These are phyloP conservation scores for Thelaira solivaga DNA, from an alignment of 2,888 invertebrate genomes.

Conservation along the genomic window DNA sequence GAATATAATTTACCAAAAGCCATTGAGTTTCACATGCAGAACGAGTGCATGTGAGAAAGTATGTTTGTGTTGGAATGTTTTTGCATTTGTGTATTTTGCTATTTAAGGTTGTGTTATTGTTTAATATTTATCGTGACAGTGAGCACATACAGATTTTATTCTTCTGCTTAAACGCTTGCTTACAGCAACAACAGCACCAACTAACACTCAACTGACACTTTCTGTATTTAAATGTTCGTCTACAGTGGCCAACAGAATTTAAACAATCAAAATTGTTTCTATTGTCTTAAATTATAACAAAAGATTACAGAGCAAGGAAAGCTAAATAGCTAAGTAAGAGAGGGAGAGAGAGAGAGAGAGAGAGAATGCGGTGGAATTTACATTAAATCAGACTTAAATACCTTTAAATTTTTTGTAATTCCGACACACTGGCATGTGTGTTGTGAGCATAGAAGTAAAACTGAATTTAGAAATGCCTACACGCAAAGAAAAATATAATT, in stretches of 20 bases:
- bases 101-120: constrained; percentile 58
- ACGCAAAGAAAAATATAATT: too few relatives aligned
- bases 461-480: too few relatives aligned
- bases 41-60: not conserved
- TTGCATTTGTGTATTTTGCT: constrained; percentile 48
- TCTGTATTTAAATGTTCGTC: constrained; percentile 12
- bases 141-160: not conserved
- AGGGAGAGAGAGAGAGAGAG: not conserved
- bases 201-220: not conserved
- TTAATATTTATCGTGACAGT: constrained; percentile 58
- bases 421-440: too few relatives aligned
- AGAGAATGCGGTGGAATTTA: too few relatives aligned
- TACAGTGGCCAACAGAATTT: constrained; percentile 29
- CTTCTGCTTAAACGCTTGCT: not conserved
- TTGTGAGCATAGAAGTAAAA: too few relatives aligned
- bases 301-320: too few relatives aligned
- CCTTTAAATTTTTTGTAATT: too few relatives aligned
- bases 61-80: not conserved
- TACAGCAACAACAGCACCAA: not conserved
- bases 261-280: constrained; percentile 10
- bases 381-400: too few relatives aligned
- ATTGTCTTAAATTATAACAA: constrained; percentile 45
- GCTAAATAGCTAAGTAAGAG: constrained; percentile 5
- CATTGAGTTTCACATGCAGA: not conserved
- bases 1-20: constrained; percentile 1